Conservation (phyloP, 64 coral and sea anemone genomes). For the Pocillopora verrucosa region DNA sequence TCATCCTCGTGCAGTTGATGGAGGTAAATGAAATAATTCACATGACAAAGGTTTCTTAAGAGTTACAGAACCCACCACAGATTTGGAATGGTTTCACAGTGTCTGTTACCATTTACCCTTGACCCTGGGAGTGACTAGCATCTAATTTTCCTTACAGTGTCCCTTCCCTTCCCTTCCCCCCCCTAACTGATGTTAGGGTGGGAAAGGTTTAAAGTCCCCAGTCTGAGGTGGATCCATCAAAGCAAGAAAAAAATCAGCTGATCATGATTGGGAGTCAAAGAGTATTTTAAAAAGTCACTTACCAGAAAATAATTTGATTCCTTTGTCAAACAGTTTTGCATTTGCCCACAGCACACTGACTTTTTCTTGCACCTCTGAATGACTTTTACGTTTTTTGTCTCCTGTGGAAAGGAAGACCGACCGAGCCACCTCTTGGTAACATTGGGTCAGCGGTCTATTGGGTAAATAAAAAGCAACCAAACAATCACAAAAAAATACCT, state of each 20-base stretch:
- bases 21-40: too few relatives aligned
- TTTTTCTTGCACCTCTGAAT: slow-evolving; percentile 88
- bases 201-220: background rate
- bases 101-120: too few relatives aligned
- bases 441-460: slow-evolving; percentile 78
- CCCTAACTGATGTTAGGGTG: background rate
- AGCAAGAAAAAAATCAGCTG: background rate
- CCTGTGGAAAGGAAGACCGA: slow-evolving; percentile 83
- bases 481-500: background rate
- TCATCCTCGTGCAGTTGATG: too few relatives aligned
- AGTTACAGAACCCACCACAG: too few relatives aligned
- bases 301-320: slow-evolving; percentile 87
- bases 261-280: background rate
- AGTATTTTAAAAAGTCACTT: background rate
- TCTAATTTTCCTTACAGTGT: too few relatives aligned
- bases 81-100: too few relatives aligned
- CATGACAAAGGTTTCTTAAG: too few relatives aligned
- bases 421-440: slow-evolving; percentile 89
- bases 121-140: too few relatives aligned
- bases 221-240: too few relatives aligned
- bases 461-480: background rate
- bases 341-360: slow-evolving; percentile 76
- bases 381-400: slow-evolving; percentile 88
- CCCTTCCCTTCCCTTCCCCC: too few relatives aligned
- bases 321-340: slow-evolving; percentile 87